These are phyloP conservation scores for Venusia cambrica DNA, from an alignment of 2,888 invertebrate genomes.

Conservation along the genomic window DNA sequence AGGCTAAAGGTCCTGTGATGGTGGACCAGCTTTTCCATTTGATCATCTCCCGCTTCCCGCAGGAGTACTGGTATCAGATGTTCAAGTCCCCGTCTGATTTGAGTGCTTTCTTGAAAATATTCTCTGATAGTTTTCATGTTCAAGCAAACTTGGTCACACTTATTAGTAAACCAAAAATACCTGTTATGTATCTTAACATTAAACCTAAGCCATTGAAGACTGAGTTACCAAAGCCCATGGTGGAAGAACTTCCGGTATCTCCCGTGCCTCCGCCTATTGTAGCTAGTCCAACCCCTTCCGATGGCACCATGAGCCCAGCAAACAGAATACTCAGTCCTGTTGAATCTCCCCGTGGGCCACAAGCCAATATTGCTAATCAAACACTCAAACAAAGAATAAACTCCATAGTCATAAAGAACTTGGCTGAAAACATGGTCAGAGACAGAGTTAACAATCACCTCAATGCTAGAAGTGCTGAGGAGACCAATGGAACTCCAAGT, in stretches of 20 bases:
- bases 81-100: constrained; percentile 95
- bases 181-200: constrained; percentile 78
- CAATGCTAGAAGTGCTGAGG: constrained; percentile 65
- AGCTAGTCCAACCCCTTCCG: constrained; percentile 71
- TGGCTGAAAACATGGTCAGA: constrained; percentile 90
- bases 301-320: constrained; percentile 67
- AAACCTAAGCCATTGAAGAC: constrained; percentile 69
- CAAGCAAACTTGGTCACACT: constrained; percentile 95
- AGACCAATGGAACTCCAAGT: constrained; percentile 66
- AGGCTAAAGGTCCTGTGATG: constrained; percentile 89
- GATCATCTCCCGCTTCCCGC: constrained; percentile 87
- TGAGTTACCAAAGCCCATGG: constrained; percentile 73
- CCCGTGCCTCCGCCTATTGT: constrained; percentile 56
- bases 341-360: constrained; percentile 73
- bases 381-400: constrained; percentile 93
- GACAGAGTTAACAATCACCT: constrained; percentile 74
- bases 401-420: constrained; percentile 91
- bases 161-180: constrained; percentile 88
- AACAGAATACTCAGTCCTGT: constrained; percentile 75
- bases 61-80: constrained; percentile 90
- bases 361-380: constrained; percentile 84
- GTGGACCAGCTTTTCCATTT: constrained; percentile 93
- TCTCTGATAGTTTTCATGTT: constrained; percentile 96
- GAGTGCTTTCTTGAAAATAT: constrained; percentile 94
- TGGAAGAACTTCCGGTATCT: constrained; percentile 60